Percentiles rank a stretch among this genome's conserved stretches.
Conservation (phyloP, 2,113 vertebrate species). For the Neomonachus schauinslandi region DNA sequence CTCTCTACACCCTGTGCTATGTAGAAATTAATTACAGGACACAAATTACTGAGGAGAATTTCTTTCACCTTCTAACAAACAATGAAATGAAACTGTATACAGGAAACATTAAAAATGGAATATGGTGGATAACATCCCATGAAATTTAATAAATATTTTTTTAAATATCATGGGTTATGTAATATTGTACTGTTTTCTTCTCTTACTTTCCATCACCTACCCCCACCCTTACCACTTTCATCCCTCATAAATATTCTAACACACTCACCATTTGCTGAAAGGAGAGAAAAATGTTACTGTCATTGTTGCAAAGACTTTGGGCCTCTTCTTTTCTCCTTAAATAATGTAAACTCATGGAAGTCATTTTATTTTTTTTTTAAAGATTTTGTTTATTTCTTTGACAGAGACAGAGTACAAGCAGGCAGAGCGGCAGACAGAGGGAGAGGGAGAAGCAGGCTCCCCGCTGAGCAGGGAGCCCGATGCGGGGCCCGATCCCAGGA, state of each 20-base stretch:
- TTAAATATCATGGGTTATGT: not conserved
- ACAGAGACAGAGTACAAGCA: no score
- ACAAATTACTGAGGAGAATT: not conserved
- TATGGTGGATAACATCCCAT: not conserved
- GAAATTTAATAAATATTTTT: not conserved
- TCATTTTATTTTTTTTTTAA: not conserved
- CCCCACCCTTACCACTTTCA: not conserved
- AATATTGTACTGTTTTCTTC: not conserved
- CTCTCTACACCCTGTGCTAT: conserved; percentile 35
- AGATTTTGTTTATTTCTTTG: no score
- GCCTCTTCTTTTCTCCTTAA: not conserved
- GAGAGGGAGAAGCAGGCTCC: no score
- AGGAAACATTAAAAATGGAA: not conserved
- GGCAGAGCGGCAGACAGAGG: no score
- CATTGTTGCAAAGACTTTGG: not conserved
- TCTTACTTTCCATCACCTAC: no score
- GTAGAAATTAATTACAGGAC: conserved; percentile 66
- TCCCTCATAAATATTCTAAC: not conserved
- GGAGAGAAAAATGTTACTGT: not conserved
- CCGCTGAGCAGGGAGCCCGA: no score
- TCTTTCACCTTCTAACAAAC: not conserved
- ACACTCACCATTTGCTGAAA: not conserved
- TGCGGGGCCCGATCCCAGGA: no score
- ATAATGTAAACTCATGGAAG: not conserved
- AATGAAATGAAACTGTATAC: not conserved